phyloP scores from a whole-genome alignment of 2,797 vertebrate genomes.

The Serranus cabrilla region DNA sequence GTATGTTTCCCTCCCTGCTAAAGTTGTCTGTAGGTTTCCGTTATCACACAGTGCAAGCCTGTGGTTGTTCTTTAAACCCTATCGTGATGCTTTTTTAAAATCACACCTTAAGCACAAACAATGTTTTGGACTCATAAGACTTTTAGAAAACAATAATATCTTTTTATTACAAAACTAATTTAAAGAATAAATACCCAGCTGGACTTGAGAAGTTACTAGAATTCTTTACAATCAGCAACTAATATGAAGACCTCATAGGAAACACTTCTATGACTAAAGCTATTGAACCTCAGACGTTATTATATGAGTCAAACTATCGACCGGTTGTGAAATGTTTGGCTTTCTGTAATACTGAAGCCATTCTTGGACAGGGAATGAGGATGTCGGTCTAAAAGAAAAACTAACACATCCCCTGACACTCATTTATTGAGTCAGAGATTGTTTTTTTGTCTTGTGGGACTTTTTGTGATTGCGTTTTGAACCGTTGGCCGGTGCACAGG shows the following conservation, averaged over 20 bases:
- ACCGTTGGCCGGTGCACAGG: background rate
- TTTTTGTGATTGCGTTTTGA: slow-evolving; percentile 35
- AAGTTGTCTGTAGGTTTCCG: slow-evolving; percentile 9
- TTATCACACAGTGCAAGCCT: background rate
- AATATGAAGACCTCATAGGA: slow-evolving; percentile 1
- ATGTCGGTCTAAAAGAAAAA: slow-evolving; percentile 31
- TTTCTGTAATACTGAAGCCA: slow-evolving; percentile 47
- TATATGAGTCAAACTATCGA: slow-evolving; percentile 31
- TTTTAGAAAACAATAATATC: slow-evolving; percentile 1
- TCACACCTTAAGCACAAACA: slow-evolving; percentile 5
- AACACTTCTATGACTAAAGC: slow-evolving; percentile 1
- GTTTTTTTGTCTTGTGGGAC: slow-evolving; percentile 18
- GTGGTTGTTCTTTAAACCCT: slow-evolving; percentile 17
- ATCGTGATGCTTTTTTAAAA: background rate
- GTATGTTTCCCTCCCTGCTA: slow-evolving; percentile 2
- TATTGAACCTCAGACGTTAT: too few species aligned
- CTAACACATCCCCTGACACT: slow-evolving; percentile 15
- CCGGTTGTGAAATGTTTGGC: slow-evolving; percentile 45
- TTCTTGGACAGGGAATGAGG: slow-evolving; percentile 36
- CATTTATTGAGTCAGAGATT: slow-evolving; percentile 30
- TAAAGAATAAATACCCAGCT: background rate
- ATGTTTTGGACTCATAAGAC: background rate
- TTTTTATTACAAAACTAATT: too few species aligned
- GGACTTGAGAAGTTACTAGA: background rate
- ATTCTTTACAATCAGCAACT: background rate